phyloP scores from a whole-genome alignment of 2,113 vertebrate genomes.

The Gadus chalcogrammus region DNA sequence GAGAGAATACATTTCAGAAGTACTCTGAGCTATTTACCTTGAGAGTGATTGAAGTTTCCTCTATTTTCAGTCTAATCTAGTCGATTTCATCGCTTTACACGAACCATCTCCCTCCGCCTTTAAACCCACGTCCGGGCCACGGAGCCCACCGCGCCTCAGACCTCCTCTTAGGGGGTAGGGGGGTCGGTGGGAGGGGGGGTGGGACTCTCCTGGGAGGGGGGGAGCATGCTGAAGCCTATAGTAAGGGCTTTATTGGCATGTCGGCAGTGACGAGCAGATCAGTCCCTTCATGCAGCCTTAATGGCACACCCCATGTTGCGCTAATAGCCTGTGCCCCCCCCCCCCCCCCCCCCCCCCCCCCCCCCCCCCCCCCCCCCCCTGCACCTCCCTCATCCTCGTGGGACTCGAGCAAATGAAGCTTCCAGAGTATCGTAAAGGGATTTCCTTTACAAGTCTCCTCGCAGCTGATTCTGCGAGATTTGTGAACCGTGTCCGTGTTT shows the following conservation, averaged over 20 bases:
- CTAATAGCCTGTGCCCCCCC: slow-evolving; percentile 42
- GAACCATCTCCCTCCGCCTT: too few relatives aligned
- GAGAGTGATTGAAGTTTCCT: too few relatives aligned
- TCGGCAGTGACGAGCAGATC: slow-evolving; percentile 33
- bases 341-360: slow-evolving; percentile 1
- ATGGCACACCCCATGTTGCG: slow-evolving; percentile 46
- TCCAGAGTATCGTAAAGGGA: slow-evolving; percentile 43
- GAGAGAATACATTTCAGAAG: too few relatives aligned
- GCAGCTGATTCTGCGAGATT: slow-evolving; percentile 34
- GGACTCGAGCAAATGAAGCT: slow-evolving; percentile 46
- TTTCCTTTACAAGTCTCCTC: slow-evolving; percentile 31
- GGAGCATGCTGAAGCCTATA: too few relatives aligned
- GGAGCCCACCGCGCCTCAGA: too few relatives aligned
- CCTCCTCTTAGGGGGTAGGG: neutral
- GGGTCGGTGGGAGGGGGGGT: too few relatives aligned
- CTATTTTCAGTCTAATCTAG: too few relatives aligned
- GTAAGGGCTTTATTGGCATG: slow-evolving; percentile 11
- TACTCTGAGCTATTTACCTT: too few relatives aligned
- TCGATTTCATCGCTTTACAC: too few relatives aligned
- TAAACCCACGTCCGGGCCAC: too few relatives aligned
- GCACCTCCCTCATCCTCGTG: slow-evolving; percentile 9
- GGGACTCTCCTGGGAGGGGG: too few relatives aligned
- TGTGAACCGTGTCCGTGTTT: slow-evolving; percentile 25
- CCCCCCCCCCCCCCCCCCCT: neutral
- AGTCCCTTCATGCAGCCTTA: slow-evolving; percentile 53